Evolutionary conservation across 2,113 vertebrate genomes (phyloP), one percentile per base, ranked within the genome.

Genomic region (Ifrita kowaldi): DNA sequence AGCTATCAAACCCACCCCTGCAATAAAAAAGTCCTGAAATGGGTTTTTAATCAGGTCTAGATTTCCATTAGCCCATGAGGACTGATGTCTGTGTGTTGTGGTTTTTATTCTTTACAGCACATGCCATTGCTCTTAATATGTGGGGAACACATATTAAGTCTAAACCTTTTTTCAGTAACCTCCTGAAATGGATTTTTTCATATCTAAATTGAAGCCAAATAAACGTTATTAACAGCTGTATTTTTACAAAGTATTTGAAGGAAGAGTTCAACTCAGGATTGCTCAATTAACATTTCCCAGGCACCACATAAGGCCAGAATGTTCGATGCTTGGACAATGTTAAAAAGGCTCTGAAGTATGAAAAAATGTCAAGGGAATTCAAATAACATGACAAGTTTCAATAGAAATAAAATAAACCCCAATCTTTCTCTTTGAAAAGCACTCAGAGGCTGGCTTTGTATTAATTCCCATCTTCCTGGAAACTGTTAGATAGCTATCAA

Each of bases 21-120:
- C 93, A 97, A 97, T 97, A 97, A 97, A 98, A 97, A 97, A 97
- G 95, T 81, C 95, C 94, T 96, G 92, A 97, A 97, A 97, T 97
- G 95, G 97, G 96, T 89, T 98, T 98, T 96, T 77, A 97, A 97
- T 96, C 98, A 97, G 97, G 89, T 93, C 97, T 97, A 89, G 90
- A 94, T 95, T 96, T 94, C 83, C 86, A 96, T 97, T 97, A 91
- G 93, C 95, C 97, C 64, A 30, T 24, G 44, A 96, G 91, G 84
- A 84, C 96, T 91, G 91, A 96, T 98, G 95, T 87, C 95, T 96
- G 87, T 95, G 95, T 97, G 94, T 95, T 96, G 92, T 94, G 94
- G 92, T 84, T 97, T 97, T 97, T 91, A 90, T 96, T 96, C 97
- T 97, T 97, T 71, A 74, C 76, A 96, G 93, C 97, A 93, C 42